These are phyloP conservation scores for Nymphicus hollandicus DNA, from an alignment of 2,113 vertebrate species.

Conservation along the genomic window DNA sequence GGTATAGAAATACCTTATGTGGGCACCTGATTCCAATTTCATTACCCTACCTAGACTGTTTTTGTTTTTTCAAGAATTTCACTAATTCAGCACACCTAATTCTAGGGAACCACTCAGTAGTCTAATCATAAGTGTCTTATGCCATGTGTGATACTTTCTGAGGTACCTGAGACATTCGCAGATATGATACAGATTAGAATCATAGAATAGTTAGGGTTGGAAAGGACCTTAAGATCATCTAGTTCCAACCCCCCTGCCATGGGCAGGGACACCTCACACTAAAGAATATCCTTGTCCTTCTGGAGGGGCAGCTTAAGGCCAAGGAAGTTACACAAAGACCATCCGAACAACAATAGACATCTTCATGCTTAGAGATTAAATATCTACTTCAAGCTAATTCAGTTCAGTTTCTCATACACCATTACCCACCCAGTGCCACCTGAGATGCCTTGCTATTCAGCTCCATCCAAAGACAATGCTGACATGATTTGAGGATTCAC, in stretches of 20 bases:
- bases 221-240: too few species aligned
- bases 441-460: accelerated
- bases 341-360: neutral
- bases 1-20: neutral
- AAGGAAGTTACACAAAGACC: neutral
- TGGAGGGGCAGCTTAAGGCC: neutral
- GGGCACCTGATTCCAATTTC: neutral
- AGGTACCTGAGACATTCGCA: neutral
- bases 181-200: neutral
- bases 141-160: neutral
- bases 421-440: neutral
- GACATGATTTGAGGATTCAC: neutral
- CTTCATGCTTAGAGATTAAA: neutral
- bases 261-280: too few species aligned
- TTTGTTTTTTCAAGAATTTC: neutral
- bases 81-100: neutral
- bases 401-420: neutral
- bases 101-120: neutral
- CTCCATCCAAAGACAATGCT: neutral
- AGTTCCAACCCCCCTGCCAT: too few species aligned
- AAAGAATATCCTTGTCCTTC: neutral
- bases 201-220: too few species aligned
- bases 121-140: neutral
- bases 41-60: neutral
- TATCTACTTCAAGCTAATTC: neutral